Base-by-base conservation (phyloP, 2,113 vertebrate species). In the Pluvialis apricaria region DNA sequence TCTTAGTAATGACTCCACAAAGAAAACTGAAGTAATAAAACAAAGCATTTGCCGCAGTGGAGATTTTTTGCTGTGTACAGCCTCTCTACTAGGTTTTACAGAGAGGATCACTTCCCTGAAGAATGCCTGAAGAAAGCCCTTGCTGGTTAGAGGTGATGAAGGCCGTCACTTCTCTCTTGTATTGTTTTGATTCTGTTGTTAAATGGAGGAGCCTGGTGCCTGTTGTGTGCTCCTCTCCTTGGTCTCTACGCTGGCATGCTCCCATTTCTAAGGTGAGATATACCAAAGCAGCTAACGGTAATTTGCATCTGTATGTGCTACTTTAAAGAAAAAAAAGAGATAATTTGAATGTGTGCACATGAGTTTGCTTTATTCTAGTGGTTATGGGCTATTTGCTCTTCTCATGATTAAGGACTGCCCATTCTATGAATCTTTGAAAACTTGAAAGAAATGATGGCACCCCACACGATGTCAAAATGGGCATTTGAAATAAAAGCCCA, bases 391-490 rank as follows among this genome's bases (percentile, higher is more conserved):
- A 61, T 93, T 95, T 97, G 70, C 71, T 94, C 2, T 21, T 90
- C 70, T 55, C 55, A 19, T 83, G 85, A 85, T 94, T 96, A 83
- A 88, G 73, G 78, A 73, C 77, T 95, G 66, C 47, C 83, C 84
- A n/a, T 93, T 92, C 93, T 95, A 36, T 93, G 85, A 90, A 95
- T 91, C 91, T 97, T 96, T 91, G 82, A 94, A 97, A 96, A 97
- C 84, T 78, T 96, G 92, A 96, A 96, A 97, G 93, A 82, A 88
- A 65, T 76, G 45, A 66, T 93, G 80, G 77, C 78, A 87, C 88
- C 77, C 54, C 80, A 95, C 71, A 95, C 88, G 84, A 95, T 92
- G 86, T 96, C 76, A 87, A 89, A 96, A 96, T 29, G 91, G 68
- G 25, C 71, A 94, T 97, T 97, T 97, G 95, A 96, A 95, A 81